Evolutionary conservation across 2,113 vertebrate species (phyloP).

Genomic region (Hippolais icterina): DNA sequence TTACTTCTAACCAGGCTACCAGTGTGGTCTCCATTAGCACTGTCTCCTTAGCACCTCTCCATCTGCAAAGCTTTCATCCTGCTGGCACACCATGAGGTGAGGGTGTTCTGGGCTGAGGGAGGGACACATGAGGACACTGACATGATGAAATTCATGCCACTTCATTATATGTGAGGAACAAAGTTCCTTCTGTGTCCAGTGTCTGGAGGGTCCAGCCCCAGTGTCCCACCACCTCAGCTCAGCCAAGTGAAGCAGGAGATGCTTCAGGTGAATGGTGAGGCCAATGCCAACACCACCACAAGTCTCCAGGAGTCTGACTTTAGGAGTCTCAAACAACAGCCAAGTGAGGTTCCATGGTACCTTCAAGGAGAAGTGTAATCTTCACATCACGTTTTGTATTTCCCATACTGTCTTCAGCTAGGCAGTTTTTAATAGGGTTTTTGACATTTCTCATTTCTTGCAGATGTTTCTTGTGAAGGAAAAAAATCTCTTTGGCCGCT

Average conservation of each 20-base stretch:
- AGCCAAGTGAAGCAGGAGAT: neutral
- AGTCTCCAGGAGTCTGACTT: neutral
- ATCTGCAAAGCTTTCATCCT: neutral
- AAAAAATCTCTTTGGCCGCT: neutral
- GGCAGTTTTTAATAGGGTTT: neutral
- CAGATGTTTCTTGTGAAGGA: neutral
- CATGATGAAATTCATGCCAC: neutral
- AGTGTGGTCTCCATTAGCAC: neutral
- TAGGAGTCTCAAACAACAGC: neutral
- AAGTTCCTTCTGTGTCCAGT: neutral
- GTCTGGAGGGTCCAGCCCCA: neutral
- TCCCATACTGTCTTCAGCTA: neutral
- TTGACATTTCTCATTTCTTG: neutral
- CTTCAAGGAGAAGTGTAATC: neutral
- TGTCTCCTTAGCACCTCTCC: neutral
- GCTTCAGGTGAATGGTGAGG: neutral
- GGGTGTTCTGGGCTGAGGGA: neutral
- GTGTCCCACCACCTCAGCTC: neutral
- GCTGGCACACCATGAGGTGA: fast-evolving
- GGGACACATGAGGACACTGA: neutral
- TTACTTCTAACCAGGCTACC: neutral
- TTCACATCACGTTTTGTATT: neutral
- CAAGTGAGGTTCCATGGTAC: fast-evolving
- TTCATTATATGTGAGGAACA: fast-evolving
- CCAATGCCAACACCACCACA: fast-evolving